Evolutionary conservation across 2,797 vertebrate species (phyloP).

Genomic region (Mormyrops attenuatus): DNA sequence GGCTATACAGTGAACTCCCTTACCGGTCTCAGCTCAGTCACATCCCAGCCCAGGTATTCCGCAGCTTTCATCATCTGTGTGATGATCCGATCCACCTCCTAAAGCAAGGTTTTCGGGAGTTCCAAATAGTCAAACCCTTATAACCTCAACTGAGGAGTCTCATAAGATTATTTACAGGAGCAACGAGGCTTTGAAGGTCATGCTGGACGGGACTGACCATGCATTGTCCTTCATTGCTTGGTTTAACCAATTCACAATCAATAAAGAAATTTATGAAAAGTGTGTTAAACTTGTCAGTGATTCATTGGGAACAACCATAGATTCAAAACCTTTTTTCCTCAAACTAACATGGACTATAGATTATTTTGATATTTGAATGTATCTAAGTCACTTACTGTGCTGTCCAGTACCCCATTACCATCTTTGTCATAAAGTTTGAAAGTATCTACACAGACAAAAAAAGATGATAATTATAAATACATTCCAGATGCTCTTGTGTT

Average conservation of each 20-base stretch:
- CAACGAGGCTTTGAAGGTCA: background rate
- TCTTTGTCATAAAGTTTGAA: constrained; percentile 89
- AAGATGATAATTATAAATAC: constrained; percentile 19
- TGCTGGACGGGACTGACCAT: background rate
- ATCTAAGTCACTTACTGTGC: constrained; percentile 66
- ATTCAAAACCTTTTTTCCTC: background rate
- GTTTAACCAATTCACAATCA: background rate
- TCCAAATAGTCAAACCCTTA: background rate
- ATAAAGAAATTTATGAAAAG: background rate
- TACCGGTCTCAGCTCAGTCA: constrained; percentile 84
- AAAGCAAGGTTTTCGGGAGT: constrained; percentile 25
- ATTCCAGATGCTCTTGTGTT: background rate
- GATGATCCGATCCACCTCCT: constrained; percentile 92
- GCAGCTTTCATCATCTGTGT: constrained; percentile 91
- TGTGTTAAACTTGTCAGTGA: background rate
- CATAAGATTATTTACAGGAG: background rate
- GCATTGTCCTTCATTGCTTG: background rate
- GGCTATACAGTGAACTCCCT: constrained; percentile 30
- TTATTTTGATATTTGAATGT: background rate
- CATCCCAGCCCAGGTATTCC: constrained; percentile 88
- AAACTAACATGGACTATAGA: background rate
- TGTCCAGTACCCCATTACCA: constrained; percentile 84
- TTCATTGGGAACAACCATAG: background rate
- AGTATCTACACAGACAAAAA: constrained; percentile 63
- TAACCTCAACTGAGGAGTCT: background rate